These are phyloP conservation scores for Aythya baeri DNA, from an alignment of 2,113 vertebrate genomes.

Conservation along the genomic window DNA sequence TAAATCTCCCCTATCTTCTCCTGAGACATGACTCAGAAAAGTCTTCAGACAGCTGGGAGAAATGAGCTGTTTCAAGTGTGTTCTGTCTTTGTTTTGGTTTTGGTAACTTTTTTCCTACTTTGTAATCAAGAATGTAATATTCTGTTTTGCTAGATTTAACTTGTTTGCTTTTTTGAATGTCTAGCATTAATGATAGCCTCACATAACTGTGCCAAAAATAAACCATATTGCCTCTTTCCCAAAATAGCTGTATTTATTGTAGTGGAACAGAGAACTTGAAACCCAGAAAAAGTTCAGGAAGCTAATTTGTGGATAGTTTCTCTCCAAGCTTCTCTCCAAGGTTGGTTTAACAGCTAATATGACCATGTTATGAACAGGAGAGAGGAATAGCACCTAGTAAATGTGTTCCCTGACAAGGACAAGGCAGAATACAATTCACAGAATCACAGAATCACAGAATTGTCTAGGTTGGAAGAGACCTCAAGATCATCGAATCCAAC, in stretches of 20 bases:
- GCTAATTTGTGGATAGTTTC: not conserved
- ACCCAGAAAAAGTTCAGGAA: not conserved
- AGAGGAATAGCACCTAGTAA: not conserved
- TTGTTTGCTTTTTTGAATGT: not conserved
- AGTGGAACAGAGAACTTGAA: not conserved
- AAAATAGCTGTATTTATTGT: not conserved
- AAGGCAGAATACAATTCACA: not conserved
- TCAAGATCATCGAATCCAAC: too few species aligned
- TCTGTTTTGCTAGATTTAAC: slow-evolving; percentile 4
- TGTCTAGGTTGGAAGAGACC: too few species aligned
- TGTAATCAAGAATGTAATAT: not conserved
- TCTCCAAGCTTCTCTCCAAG: not conserved
- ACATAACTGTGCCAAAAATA: not conserved
- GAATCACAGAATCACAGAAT: too few species aligned
- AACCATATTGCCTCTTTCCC: slow-evolving; percentile 1
- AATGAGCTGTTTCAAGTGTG: slow-evolving; percentile 20
- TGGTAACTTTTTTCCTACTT: slow-evolving; percentile 37
- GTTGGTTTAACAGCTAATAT: not conserved
- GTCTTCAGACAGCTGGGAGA: not conserved
- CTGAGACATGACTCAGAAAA: not conserved
- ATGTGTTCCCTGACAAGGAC: not conserved
- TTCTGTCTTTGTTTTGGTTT: slow-evolving; percentile 25
- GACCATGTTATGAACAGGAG: not conserved
- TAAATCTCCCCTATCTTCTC: not conserved
- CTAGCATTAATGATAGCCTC: not conserved